Evolutionary conservation across 2,113 vertebrate genomes (phyloP).

Genomic region (Channa argus): DNA sequence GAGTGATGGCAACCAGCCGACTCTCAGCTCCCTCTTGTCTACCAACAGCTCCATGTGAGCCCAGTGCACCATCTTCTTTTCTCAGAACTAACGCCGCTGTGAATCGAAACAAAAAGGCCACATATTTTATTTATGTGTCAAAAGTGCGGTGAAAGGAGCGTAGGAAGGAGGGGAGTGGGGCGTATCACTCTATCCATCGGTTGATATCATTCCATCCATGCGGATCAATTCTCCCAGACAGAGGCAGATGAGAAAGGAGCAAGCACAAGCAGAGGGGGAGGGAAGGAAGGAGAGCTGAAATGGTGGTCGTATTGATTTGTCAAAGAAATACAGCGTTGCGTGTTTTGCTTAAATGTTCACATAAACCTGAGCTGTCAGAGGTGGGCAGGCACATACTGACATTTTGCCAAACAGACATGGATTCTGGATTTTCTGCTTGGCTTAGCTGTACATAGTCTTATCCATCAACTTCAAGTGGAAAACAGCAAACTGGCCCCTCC

Average conservation of each 20-base stretch:
- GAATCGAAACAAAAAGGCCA: constrained; percentile 78
- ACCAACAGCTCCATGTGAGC: constrained; percentile 62
- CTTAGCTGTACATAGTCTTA: constrained; percentile 11
- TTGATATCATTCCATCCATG: constrained; percentile 77
- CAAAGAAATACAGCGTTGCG: constrained; percentile 79
- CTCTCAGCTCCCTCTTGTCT: constrained; percentile 63
- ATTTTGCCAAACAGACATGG: constrained; percentile 61
- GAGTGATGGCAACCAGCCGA: constrained; percentile 74
- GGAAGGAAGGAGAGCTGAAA: constrained; percentile 67
- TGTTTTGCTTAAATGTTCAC: constrained; percentile 81
- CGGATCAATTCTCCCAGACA: constrained; percentile 83
- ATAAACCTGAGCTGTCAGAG: constrained; percentile 82
- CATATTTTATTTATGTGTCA: constrained; percentile 86
- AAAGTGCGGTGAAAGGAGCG: constrained; percentile 76
- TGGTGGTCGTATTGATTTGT: constrained; percentile 82
- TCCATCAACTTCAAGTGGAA: constrained; percentile 1
- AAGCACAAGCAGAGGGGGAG: constrained; percentile 25
- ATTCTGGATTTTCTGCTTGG: constrained; percentile 55
- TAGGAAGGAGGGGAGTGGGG: constrained; percentile 48
- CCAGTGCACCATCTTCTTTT: constrained; percentile 54
- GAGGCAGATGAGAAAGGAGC: constrained; percentile 67
- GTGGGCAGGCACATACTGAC: constrained; percentile 61
- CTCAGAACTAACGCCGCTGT: constrained; percentile 54
- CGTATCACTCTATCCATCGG: constrained; percentile 74
- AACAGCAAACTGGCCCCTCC: not conserved